Evolutionary conservation across 1,140 invertebrate species (phyloP), one percentile per base, ranked within the genome.

Genomic region (Chrysoperla carnea): DNA sequence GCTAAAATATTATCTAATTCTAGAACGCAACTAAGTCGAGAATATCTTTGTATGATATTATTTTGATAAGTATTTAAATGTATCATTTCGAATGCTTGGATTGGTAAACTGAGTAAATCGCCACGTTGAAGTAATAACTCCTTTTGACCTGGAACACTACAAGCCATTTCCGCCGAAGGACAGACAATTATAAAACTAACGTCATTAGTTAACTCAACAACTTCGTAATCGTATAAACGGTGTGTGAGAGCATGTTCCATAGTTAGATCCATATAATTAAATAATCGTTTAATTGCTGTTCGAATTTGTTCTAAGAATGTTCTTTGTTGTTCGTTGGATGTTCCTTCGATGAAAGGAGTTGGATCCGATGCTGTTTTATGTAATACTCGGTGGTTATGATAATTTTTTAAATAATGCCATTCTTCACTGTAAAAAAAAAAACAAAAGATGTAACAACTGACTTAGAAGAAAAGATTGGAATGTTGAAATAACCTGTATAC

Each of bases 21-120:
- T 13, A 96, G 63, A 17, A 93, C 84, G 51, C 87, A 91, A 48
- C 88, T 92, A 4, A 96, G 63, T 31, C 88, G 75, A 0, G 87
- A 85, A 62, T 95, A 96, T 50, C 84, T 76, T 50, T 80, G 78
- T 7, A 95, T 79, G 15, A 95, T 81, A 41, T 81, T 81, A 14
- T 73, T 74, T 52, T 93, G 88, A 61, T 96, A 98, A 6, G 88
- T 91, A 44, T 78, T 78, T 37, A 93, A 63, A 53, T 94, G 87
- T 36, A 92, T 84, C 81, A 93, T 91, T 70, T 96, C 92, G 53
- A 93, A 86, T n/a, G 73, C 67, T 61, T 84, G 81, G 11, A 96
- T 80, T 1, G 90, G 89, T 29, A 95, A 64, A 29, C 84, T 80
- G 9, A 89, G 71, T 14, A 90, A 64, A 57, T 92, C 84, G 7